Conservation (phyloP, 2,888 invertebrate genomes). For the Pollenia labialis region DNA sequence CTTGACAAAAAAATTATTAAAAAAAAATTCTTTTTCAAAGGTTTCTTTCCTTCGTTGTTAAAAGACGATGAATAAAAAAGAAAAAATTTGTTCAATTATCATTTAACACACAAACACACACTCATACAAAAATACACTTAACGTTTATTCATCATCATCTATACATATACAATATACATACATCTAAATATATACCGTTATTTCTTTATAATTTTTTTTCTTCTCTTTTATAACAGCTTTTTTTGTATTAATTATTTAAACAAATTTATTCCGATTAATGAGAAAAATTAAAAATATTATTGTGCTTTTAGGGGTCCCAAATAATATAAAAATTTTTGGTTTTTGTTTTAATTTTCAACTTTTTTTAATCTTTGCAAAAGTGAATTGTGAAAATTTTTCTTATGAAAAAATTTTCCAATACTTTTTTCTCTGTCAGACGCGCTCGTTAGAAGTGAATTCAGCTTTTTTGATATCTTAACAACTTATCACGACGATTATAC, state of each 20-base stretch:
- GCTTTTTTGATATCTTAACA: constrained; percentile 73
- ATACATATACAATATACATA: constrained; percentile 64
- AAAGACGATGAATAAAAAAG: constrained; percentile 33
- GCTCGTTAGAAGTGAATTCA: constrained; percentile 73
- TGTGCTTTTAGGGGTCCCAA: constrained; percentile 62
- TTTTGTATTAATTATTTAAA: constrained; percentile 33
- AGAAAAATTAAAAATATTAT: constrained; percentile 50
- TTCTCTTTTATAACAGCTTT: constrained; percentile 67
- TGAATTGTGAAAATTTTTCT: constrained; percentile 71
- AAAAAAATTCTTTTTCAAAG: constrained; percentile 59
- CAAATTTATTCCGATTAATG: constrained; percentile 53
- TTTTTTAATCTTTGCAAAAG: constrained; percentile 36
- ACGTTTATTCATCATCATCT: constrained; percentile 62
- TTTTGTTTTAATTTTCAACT: constrained; percentile 46
- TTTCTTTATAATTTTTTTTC: constrained; percentile 64
- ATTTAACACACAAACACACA: constrained; percentile 71
- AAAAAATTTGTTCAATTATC: constrained; percentile 66
- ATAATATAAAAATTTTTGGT: constrained; percentile 21
- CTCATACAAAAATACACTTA: constrained; percentile 68
- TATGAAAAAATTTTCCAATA: constrained; percentile 73
- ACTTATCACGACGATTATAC: constrained; percentile 80
- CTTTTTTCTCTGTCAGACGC: constrained; percentile 72
- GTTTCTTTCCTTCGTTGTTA: constrained; percentile 64
- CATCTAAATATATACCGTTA: constrained; percentile 71
- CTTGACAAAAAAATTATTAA: constrained; percentile 43